Conservation (phyloP, 2,888 invertebrate species). For the Teleiodes luculella region DNA sequence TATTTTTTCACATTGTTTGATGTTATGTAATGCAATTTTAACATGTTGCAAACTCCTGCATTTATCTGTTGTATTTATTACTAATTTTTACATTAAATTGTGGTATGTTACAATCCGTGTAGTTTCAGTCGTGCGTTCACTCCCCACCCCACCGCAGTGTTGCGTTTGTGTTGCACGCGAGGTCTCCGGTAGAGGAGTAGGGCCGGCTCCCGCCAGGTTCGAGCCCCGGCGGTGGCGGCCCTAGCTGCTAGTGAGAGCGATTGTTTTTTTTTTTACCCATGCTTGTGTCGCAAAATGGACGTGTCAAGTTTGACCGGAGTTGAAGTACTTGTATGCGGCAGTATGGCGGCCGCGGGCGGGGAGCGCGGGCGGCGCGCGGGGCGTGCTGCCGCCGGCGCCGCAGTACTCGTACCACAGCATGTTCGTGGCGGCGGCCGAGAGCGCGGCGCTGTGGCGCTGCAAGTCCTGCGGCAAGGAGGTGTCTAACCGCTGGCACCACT, state of each 20-base stretch:
- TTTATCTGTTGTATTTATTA: slow-evolving; percentile 83
- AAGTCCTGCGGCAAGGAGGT: slow-evolving; percentile 91
- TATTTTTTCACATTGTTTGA: slow-evolving; percentile 78
- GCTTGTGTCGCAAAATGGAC: too few species aligned
- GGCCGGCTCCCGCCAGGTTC: slow-evolving; percentile 14
- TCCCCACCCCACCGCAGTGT: slow-evolving; percentile 47
- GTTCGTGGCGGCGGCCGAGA: slow-evolving; percentile 85
- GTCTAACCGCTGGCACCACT: slow-evolving; percentile 93
- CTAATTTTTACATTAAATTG: slow-evolving; percentile 86
- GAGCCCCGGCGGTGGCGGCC: slow-evolving; percentile 9
- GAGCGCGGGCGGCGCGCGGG: slow-evolving; percentile 42
- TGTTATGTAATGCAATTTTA: slow-evolving; percentile 80
- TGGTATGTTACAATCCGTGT: slow-evolving; percentile 82
- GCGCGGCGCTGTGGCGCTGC: slow-evolving; percentile 88
- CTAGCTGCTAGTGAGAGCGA: too few species aligned
- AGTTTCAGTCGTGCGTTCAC: slow-evolving; percentile 73
- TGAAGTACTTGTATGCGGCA: slow-evolving; percentile 2
- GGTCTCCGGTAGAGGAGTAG: background rate
- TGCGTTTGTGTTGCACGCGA: slow-evolving; percentile 34
- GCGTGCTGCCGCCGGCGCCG: slow-evolving; percentile 41
- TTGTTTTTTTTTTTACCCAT: too few species aligned
- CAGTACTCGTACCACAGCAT: slow-evolving; percentile 89
- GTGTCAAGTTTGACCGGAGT: too few species aligned
- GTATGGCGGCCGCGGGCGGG: slow-evolving; percentile 16
- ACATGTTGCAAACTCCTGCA: slow-evolving; percentile 81